phyloP scores from a whole-genome alignment of 2,113 vertebrate genomes.

The Sylvia atricapilla region DNA sequence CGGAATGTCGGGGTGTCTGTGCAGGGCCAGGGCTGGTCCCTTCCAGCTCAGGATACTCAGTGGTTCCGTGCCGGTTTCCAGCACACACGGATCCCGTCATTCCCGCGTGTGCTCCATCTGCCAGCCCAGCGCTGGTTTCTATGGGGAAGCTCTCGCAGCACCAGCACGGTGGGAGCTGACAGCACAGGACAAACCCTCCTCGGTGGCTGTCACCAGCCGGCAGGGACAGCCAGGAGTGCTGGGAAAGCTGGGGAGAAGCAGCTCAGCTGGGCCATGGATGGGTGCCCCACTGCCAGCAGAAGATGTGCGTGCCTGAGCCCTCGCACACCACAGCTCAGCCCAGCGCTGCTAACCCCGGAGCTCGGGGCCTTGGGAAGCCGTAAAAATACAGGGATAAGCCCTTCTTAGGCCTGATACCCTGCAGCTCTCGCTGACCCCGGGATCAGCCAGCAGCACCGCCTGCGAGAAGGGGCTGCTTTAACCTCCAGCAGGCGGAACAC shows the following conservation, averaged over 20 bases:
- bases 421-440: neutral
- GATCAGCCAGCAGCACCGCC: neutral
- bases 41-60: neutral
- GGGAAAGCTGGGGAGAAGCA: accelerated
- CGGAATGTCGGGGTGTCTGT: neutral
- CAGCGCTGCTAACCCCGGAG: neutral
- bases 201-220: neutral
- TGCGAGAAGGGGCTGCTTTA: neutral
- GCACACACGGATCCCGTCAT: accelerated
- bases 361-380: neutral
- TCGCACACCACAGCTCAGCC: neutral
- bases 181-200: neutral
- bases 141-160: neutral
- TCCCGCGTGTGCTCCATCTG: accelerated
- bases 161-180: accelerated
- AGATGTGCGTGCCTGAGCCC: neutral
- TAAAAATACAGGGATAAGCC: neutral
- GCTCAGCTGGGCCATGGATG: accelerated
- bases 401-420: neutral
- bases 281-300: neutral
- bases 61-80: neutral
- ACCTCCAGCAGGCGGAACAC: neutral
- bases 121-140: neutral
- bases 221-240: neutral
- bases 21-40: neutral